Evolutionary conservation across 2,113 vertebrate species (phyloP), one percentile per base, ranked within the genome.

Genomic region (Tupaia tana): DNA sequence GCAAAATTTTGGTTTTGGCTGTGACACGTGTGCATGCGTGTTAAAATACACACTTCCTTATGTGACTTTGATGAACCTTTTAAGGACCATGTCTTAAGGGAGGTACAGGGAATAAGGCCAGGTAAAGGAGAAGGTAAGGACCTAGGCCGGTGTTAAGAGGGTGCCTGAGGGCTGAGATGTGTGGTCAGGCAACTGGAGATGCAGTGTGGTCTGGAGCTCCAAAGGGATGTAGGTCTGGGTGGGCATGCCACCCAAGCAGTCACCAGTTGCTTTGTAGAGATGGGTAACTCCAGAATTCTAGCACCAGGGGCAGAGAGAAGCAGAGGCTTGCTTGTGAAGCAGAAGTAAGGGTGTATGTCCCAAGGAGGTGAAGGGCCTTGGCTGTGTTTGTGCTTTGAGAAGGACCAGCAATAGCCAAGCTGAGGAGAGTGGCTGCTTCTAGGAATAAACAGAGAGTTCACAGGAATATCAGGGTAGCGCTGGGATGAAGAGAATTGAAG

Each of bases 181-280:
- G 14, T 52, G 8, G 7, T 24, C 12, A 2, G n/a, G 54, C 0
- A 0, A 13, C 61, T 31, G 56, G 59, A 85, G 20, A 54, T 11
- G 3, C 20, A 5, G 4, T 4, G 52, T 0, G 2, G 1, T 27
- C 22, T 15, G 1, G 56, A 78, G 56, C n/a, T 31, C 20, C 10
- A 22, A 15, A 54, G 63, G 7, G 61, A 16, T 22, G 2, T 19
- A 12, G 22, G 29, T 73, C 75, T 59, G 27, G 52, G 19, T 24
- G 19, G 94, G 82, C 79, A n/a, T 31, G 12, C 34, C 43, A 1
- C 67, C n/a, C 2, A 0, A 63, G 24, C 16, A 54, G 29, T 61
- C 2, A 5, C 15, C 58, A 77, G 34, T 43, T 86, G 58, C 9
- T 69, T 56, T 27, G 31, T 89, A 15, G n/a, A 54, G 66, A 84